Percentiles rank a stretch among this genome's conserved stretches.
These are phyloP conservation scores for Drosophila quadrilineata DNA, from an alignment of 1,140 invertebrate genomes.

Conservation along the genomic window DNA sequence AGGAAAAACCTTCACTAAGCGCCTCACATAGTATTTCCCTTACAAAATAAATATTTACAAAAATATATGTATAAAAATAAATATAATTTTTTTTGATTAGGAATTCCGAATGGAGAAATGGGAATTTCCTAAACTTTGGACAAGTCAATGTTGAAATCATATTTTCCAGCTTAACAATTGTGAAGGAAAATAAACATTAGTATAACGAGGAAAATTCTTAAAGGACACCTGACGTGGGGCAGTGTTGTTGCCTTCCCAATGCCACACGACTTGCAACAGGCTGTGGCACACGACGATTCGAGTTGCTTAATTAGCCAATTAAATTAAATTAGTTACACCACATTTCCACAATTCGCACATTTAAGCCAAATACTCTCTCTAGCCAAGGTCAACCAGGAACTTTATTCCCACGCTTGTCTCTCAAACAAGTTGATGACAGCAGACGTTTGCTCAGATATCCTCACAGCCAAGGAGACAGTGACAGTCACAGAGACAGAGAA, in stretches of 20 bases:
- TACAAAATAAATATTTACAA: background rate
- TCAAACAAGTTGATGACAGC: constrained; percentile 27
- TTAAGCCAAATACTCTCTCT: constrained; percentile 1
- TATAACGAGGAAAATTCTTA: background rate
- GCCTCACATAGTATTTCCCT: too few relatives aligned
- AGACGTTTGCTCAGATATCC: constrained; percentile 47
- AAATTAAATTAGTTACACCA: constrained; percentile 65
- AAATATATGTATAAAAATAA: too few relatives aligned
- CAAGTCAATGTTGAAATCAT: background rate
- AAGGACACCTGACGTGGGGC: background rate
- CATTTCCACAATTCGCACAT: constrained; percentile 32
- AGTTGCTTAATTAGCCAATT: constrained; percentile 62
- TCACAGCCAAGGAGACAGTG: too few relatives aligned
- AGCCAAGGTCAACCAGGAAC: background rate
- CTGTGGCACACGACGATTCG: constrained; percentile 61
- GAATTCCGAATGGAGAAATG: background rate
- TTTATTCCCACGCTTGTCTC: constrained; percentile 51
- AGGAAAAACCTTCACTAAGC: background rate
- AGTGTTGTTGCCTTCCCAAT: constrained; percentile 38
- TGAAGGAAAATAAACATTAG: constrained; percentile 3
- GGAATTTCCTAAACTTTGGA: constrained; percentile 6
- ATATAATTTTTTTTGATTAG: background rate
- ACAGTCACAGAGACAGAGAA: too few relatives aligned
- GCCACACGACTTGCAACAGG: constrained; percentile 44
- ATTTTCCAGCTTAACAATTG: constrained; percentile 6